Base-by-base conservation (phyloP, 2,113 vertebrate species). In the Pedetes capensis region DNA sequence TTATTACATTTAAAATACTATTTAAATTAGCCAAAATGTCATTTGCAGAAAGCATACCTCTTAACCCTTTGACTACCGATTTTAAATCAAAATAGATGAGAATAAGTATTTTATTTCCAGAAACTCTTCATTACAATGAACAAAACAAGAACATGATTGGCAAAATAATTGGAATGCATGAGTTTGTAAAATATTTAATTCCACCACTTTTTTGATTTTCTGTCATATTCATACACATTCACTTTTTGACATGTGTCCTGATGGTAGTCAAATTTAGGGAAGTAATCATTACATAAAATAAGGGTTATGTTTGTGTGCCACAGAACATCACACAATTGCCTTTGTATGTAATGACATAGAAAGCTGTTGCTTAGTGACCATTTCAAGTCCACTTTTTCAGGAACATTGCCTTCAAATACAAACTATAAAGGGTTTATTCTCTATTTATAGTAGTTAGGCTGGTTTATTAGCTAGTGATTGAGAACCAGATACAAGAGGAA, bases 1-100 rank as follows among this genome's bases (percentile, higher is more conserved):
- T 88, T 87, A 72, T 75, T 84, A 84, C 22, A 42, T 78, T 88
- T 68, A 69, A 84, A 94, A 87, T 92, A 68, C 39, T 8, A 71
- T 51, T 74, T 82, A 80, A 80, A 27, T 57, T 79, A 64, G 12
- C 23, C 23, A 71, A 80, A 80, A 86, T 72, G 22, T 68, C 61
- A 81, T 80, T 95, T 91, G 68, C 17, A 51, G 39, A 87, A 79
- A 74, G 55, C 39, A 42, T 68, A n/a, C 14, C 17, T 91, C 55
- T 75, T 57, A 94, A n/a, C n/a, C n/a, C n/a, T n/a, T n/a, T n/a
- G n/a, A n/a, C n/a, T n/a, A n/a, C n/a, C n/a, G n/a, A n/a, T n/a
- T n/a, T n/a, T n/a, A n/a, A n/a, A n/a, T n/a, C n/a, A n/a, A n/a
- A n/a, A n/a, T n/a, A n/a, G n/a, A n/a, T n/a, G n/a, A n/a, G n/a